Conservation (phyloP, 2,113 vertebrate genomes). For the Phyllopteryx taeniolatus region DNA sequence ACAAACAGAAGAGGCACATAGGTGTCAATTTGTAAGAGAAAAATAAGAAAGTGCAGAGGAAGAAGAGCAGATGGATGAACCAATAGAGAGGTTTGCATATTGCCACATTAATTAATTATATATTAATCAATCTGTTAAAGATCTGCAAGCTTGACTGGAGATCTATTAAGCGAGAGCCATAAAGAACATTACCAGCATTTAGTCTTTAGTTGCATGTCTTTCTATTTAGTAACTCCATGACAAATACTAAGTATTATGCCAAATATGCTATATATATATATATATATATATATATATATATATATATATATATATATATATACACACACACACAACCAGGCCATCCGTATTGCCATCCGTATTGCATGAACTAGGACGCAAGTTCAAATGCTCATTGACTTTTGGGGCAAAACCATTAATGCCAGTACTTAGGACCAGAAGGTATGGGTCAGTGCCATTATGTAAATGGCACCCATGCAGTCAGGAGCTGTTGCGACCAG, state of each 20-base stretch:
- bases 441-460: slow-evolving; percentile 59
- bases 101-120: slow-evolving; percentile 14
- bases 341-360: slow-evolving; percentile 12
- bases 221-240: not conserved
- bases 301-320: too few species aligned
- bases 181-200: not conserved
- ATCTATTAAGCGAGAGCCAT: slow-evolving; percentile 14
- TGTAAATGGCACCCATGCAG: slow-evolving; percentile 39
- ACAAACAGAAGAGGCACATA: slow-evolving; percentile 29
- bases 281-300: too few species aligned
- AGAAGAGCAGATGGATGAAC: not conserved
- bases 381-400: slow-evolving; percentile 41
- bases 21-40: slow-evolving; percentile 36
- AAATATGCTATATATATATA: too few species aligned
- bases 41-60: not conserved
- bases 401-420: slow-evolving; percentile 53
- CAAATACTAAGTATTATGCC: too few species aligned
- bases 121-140: slow-evolving; percentile 30
- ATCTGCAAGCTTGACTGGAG: slow-evolving; percentile 24
- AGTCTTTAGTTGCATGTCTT: not conserved
- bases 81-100: not conserved
- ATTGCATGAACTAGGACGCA: slow-evolving; percentile 31
- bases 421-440: slow-evolving; percentile 27
- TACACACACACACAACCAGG: slow-evolving; percentile 16
- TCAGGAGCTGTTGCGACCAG: slow-evolving; percentile 24